These are phyloP conservation scores for Pogonophryne albipinna DNA, from an alignment of 2,797 vertebrate species.

Conservation along the genomic window DNA sequence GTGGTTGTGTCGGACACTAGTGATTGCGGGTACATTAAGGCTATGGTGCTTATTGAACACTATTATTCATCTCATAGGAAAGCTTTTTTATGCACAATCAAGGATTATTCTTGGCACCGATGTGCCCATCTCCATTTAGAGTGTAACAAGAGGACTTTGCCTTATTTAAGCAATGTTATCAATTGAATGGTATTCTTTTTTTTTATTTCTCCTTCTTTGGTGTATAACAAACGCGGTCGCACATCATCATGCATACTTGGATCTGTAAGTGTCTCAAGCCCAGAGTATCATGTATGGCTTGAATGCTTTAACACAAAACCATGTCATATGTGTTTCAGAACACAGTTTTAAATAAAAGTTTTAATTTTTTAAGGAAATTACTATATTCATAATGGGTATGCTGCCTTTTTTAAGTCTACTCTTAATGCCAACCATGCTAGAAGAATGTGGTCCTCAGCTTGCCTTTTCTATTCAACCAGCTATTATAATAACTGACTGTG, in stretches of 20 bases:
- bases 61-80: conserved; percentile 52
- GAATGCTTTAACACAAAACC: conserved; percentile 15
- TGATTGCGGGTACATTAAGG: conserved; percentile 37
- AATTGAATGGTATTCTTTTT: conserved; percentile 14
- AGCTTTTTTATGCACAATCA: conserved; percentile 31
- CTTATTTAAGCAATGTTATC: conserved; percentile 20
- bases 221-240: conserved; percentile 23
- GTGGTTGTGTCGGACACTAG: conserved; percentile 51
- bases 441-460: conserved; percentile 35
- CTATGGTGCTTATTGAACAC: conserved; percentile 58
- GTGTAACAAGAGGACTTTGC: conserved; percentile 11
- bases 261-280: neutral
- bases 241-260: neutral
- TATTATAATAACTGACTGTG: conserved; percentile 56
- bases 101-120: conserved; percentile 36
- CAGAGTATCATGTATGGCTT: conserved; percentile 5
- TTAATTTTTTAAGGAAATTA: conserved; percentile 37
- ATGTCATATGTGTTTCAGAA: conserved; percentile 22
- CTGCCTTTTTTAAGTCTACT: conserved; percentile 34
- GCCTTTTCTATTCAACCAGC: conserved; percentile 40
- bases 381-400: conserved; percentile 25
- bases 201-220: conserved; percentile 15
- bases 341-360: conserved; percentile 46
- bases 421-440: conserved; percentile 67
- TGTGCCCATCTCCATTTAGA: conserved; percentile 24